Evolutionary conservation across 1,140 invertebrate genomes (phyloP).

Genomic region (Drosophila gunungcola): DNA sequence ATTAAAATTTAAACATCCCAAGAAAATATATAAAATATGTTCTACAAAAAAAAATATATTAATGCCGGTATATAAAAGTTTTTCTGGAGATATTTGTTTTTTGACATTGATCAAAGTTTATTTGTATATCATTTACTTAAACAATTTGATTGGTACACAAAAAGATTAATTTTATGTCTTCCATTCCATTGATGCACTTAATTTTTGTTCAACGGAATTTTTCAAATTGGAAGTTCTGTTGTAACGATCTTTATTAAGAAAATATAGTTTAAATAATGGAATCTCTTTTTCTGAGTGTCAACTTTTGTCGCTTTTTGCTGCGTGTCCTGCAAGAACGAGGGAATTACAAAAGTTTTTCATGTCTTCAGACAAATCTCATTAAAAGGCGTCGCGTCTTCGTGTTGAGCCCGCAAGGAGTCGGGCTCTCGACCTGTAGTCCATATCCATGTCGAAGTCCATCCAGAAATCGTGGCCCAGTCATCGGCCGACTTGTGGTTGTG

Average conservation of each 20-base stretch:
- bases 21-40: not conserved
- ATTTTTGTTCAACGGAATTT: no score
- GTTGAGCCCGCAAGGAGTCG: conserved; percentile 50
- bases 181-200: no score
- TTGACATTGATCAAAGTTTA: no score
- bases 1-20: not conserved
- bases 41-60: not conserved
- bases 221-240: no score
- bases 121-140: no score
- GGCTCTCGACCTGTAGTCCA: not conserved
- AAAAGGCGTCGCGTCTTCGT: conserved; percentile 75
- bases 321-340: conserved; percentile 73
- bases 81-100: no score
- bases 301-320: conserved; percentile 57
- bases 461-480: conserved; percentile 54
- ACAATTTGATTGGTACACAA: no score
- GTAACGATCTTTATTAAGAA: not conserved
- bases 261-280: no score
- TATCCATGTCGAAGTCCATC: conserved; percentile 32
- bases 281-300: conserved; percentile 15
- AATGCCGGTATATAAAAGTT: no score
- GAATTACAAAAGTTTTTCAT: conserved; percentile 78
- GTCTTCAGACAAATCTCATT: conserved; percentile 81
- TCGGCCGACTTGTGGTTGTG: conserved; percentile 37
- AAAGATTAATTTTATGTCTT: no score